These are phyloP conservation scores for Lepidurus arcticus DNA, from an alignment of 1,140 invertebrate species.

Conservation along the genomic window DNA sequence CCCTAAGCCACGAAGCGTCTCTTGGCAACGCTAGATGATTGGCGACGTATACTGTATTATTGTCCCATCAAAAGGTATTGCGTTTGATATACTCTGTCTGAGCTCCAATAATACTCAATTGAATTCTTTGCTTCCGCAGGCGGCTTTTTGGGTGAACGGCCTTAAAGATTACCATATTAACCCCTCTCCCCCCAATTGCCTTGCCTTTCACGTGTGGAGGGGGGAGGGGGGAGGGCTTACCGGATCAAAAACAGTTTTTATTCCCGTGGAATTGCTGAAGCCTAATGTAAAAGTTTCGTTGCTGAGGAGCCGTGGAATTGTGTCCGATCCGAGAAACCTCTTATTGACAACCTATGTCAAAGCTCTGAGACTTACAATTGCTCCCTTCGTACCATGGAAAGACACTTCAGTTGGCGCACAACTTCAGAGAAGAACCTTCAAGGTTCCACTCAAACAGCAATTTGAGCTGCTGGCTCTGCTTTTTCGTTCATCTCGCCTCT, in stretches of 20 bases:
- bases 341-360: conserved; percentile 7
- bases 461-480: not conserved
- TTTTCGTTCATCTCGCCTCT: not conserved
- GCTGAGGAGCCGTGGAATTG: not conserved
- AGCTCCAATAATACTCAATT: not conserved
- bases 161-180: not conserved
- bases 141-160: not conserved
- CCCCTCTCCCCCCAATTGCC: not conserved
- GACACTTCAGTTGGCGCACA: not conserved
- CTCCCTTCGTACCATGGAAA: not conserved
- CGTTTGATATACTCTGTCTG: not conserved
- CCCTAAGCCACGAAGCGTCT: not conserved
- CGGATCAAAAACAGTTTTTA: not conserved
- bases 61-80: conserved; percentile 11
- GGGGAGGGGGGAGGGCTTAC: not conserved
- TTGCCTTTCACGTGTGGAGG: not conserved
- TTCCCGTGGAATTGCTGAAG: not conserved
- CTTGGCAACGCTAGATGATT: conserved; percentile 13
- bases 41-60: conserved; percentile 11
- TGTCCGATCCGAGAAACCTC: not conserved
- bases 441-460: not conserved
- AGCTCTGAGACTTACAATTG: not conserved
- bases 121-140: not conserved
- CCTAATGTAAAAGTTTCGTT: conserved; percentile 15
- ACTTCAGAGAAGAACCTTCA: not conserved